phyloP scores from a whole-genome alignment of 2,888 invertebrate genomes.

The Nemapogon koenigi region DNA sequence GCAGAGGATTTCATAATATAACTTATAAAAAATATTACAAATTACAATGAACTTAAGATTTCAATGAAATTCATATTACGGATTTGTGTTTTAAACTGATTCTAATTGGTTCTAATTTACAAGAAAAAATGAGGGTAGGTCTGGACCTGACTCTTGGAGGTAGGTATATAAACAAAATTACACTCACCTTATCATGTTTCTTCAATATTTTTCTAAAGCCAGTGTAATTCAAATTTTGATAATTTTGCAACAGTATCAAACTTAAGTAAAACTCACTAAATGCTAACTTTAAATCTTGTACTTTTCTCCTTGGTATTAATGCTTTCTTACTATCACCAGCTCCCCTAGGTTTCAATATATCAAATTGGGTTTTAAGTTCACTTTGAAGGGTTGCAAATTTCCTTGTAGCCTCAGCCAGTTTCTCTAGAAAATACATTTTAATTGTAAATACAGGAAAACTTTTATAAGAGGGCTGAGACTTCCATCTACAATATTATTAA shows the following conservation, averaged over 20 bases:
- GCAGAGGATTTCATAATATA: no score
- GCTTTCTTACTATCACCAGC: slow-evolving; percentile 50
- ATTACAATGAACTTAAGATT: no score
- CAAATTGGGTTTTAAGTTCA: slow-evolving; percentile 75
- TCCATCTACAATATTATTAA: no score
- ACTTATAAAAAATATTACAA: no score
- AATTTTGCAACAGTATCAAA: slow-evolving; percentile 95
- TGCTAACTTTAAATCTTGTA: slow-evolving; percentile 92
- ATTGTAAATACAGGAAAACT: no score
- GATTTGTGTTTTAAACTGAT: no score
- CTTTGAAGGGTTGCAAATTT: slow-evolving; percentile 91
- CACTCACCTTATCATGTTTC: slow-evolving; percentile 94
- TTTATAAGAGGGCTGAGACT: no score
- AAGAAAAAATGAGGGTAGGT: no score
- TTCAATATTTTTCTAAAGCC: slow-evolving; percentile 99
- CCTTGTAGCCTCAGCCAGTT: slow-evolving; percentile 95
- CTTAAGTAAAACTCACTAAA: slow-evolving; percentile 99
- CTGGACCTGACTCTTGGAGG: no score
- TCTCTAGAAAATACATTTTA: slow-evolving; percentile 72
- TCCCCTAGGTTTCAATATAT: slow-evolving; percentile 56
- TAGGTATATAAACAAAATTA: no score
- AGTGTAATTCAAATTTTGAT: slow-evolving; percentile 97
- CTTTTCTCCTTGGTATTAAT: slow-evolving; percentile 76
- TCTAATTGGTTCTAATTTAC: no score
- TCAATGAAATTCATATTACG: no score